Base-by-base conservation (phyloP, 1,140 invertebrate species). In the Eupristina koningsbergeri region DNA sequence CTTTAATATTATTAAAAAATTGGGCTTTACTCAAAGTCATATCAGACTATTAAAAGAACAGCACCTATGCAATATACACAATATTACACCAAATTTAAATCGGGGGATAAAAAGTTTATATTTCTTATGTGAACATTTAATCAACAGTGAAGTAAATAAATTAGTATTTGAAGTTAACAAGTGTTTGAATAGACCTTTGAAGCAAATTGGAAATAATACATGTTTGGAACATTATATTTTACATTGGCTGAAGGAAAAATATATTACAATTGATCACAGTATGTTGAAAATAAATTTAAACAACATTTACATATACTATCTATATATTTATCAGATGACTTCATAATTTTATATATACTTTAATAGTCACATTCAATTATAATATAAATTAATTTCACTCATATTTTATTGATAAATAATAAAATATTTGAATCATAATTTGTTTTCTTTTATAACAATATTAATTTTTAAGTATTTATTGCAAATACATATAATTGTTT, bases 91-190 rank as follows among this genome's bases (percentile, higher is more conserved):
- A 63, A 80, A 80, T 79, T 74, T 84, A 39, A 84, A 80, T 80
- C 22, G n/a, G 41, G 69, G 39, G 13, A 53, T 84, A 31, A 84
- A 84, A 80, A 84, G 83, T 80, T 64, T 84, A 64, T 84, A 84
- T 75, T 84, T 84, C 31, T 47, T 84, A 41, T 84, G 77, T 31
- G n/a, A 63, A 50, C 6, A 64, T 26, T 73, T 83, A 47, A 39
- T 0, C 9, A 73, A 0, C 34, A 29, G 22, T 17, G 31, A 71
- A 63, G 39, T 36, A 34, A 31, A 26, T 63, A 78, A 79, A 31
- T 79, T 78, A 83, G 63, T 71, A 58, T 71, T 3, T 34, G 39
- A 79, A 73, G 76, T 79, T 22, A 61, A 83, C 22, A 58, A 77
- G 41, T 31, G 15, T 0, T 41, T 83, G 26, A 1, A 26, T 53